Evolutionary conservation across 2,113 vertebrate genomes (phyloP), one percentile per base, ranked within the genome.

Genomic region (Phaethon lepturus): DNA sequence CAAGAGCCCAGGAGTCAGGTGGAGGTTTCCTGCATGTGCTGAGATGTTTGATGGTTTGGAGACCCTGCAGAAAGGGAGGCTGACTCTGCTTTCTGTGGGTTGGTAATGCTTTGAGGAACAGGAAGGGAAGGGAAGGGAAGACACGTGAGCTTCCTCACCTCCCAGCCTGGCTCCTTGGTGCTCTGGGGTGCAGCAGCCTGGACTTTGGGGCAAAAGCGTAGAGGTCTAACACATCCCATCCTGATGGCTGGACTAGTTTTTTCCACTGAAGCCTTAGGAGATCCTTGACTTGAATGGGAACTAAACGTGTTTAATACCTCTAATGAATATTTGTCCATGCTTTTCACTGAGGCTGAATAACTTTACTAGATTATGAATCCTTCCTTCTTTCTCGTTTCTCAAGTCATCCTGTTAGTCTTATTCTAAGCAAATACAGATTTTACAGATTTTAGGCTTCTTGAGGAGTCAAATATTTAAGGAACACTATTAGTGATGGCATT

Each of bases 391-490:
- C 66, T 74, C 47, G 18, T 77, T 93, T 94, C 79, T 83, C 59
- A 90, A 73, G 22, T 58, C 28, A 77, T 71, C 20, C 17, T 67
- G 72, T 86, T 53, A 25, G 29, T 50, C 72, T 94, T 74, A 42
- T 71, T 80, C 67, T 69, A 76, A 94, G 50, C 45, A 86, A 95
- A 88, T 44, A 69, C 3, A 59, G 35, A 13, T 49, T 90, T 81
- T 44, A 90, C 38, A 38, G 38, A 38, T 38, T 38, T 38, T 38
- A 38, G 59, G 19, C 59, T 88, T 75, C 67, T 60, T 64, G 50
- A 74, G 68, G 91, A 92, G 59, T 45, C 86, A 95, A 53, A 88
- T 86, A 81, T 86, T 92, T 76, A 86, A 91, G 58, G 53, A 83
- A 24, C 28, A 38, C 50, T 72, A 26, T 45, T 55, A 77, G 24